A percentile compares a stretch with the other conserved stretches of the same genome.
These are phyloP conservation scores for Achatina immaculata DNA, from an alignment of 1,140 invertebrate genomes.

Conservation along the genomic window DNA sequence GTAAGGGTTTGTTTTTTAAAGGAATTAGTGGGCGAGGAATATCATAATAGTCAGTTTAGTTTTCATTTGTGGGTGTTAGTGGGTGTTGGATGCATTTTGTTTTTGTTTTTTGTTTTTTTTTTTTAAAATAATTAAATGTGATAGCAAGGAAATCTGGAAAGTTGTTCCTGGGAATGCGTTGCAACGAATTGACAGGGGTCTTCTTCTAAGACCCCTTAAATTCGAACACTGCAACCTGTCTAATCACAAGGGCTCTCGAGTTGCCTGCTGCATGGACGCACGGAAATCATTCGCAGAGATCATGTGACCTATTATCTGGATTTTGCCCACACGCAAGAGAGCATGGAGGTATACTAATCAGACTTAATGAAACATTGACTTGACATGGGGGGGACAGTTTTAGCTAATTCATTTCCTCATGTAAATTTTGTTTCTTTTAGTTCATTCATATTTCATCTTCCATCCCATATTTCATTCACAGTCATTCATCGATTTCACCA, in stretches of 20 bases:
- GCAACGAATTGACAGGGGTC: slow-evolving; percentile 13
- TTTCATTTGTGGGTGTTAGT: not conserved
- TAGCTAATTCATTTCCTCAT: not conserved
- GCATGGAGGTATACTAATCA: slow-evolving; percentile 16
- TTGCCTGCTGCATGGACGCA: slow-evolving; percentile 12
- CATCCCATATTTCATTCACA: not conserved
- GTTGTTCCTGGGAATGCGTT: not conserved
- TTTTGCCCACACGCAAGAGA: slow-evolving; percentile 16
- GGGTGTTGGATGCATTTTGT: not conserved
- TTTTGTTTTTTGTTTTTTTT: too few species aligned
- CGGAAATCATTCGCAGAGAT: slow-evolving; percentile 13
- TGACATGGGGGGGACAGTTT: not conserved
- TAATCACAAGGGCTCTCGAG: slow-evolving; percentile 16
- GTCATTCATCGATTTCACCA: not conserved
- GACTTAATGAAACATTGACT: slow-evolving; percentile 16
- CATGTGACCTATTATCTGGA: slow-evolving; percentile 16
- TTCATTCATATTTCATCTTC: not conserved
- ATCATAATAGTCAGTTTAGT: too few species aligned
- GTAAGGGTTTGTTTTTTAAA: too few species aligned
- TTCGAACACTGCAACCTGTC: slow-evolving; percentile 15
- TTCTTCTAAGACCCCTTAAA: slow-evolving; percentile 7
- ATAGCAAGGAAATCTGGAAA: not conserved
- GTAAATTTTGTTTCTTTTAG: not conserved
- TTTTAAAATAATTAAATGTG: not conserved
- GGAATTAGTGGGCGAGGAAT: too few species aligned